A percentile compares a stretch with the other conserved stretches of the same genome.
Conservation (phyloP, 2,888 invertebrate species). For the Hydroisotoma schaefferi region DNA sequence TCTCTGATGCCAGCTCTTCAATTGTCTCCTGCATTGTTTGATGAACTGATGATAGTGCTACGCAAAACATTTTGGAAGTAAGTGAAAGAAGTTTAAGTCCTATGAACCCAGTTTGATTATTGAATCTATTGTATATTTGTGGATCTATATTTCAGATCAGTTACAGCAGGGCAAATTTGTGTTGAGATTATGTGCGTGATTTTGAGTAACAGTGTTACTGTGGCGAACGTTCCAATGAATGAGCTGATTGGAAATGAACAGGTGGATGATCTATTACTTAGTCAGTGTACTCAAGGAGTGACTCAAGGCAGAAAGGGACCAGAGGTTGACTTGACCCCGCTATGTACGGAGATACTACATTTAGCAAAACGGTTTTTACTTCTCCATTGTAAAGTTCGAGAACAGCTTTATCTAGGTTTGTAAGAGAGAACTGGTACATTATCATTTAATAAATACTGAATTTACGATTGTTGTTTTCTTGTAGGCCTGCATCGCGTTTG, state of each 20-base stretch:
- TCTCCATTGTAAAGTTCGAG: slow-evolving; percentile 39
- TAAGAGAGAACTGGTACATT: background rate
- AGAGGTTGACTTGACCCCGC: slow-evolving; percentile 34
- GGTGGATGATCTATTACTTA: slow-evolving; percentile 7
- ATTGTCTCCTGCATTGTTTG: slow-evolving; percentile 34
- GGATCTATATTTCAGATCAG: too few relatives aligned
- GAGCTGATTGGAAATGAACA: background rate
- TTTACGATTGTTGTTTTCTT: slow-evolving; percentile 7
- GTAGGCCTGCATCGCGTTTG: slow-evolving; percentile 37
- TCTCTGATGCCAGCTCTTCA: slow-evolving; percentile 38
- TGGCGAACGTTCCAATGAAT: slow-evolving; percentile 30
- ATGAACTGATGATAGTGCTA: slow-evolving; percentile 36
- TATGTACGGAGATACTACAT: slow-evolving; percentile 41
- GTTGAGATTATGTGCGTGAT: slow-evolving; percentile 38
- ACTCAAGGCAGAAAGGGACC: background rate
- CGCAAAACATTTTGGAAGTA: slow-evolving; percentile 46
- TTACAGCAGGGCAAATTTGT: slow-evolving; percentile 36
- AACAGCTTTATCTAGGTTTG: slow-evolving; percentile 42
- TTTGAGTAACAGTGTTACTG: slow-evolving; percentile 37
- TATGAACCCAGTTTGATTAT: too few relatives aligned
- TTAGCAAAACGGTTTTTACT: slow-evolving; percentile 39
- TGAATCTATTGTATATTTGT: too few relatives aligned
- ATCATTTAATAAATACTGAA: background rate
- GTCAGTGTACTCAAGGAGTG: slow-evolving; percentile 36
- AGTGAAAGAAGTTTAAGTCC: background rate